Conservation (phyloP, 2,888 invertebrate species). For the Drosophila imparisetae region DNA sequence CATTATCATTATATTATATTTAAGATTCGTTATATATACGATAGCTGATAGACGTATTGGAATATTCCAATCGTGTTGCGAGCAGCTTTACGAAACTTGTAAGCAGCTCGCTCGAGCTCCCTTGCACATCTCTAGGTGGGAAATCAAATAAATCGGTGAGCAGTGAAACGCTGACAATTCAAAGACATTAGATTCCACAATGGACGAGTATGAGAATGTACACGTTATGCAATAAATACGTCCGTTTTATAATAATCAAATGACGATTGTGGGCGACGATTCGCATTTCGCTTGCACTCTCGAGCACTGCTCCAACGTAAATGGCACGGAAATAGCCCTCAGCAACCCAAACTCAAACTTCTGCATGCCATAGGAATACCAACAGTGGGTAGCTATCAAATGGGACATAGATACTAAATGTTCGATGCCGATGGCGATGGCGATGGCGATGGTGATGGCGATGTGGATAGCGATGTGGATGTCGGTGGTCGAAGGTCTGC, state of each 20-base stretch:
- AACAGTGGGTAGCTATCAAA: constrained; percentile 19
- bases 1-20: neutral
- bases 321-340: constrained; percentile 46
- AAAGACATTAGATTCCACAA: constrained; percentile 31
- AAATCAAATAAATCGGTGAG: constrained; percentile 12
- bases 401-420: constrained; percentile 27
- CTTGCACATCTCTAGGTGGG: constrained; percentile 5
- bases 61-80: neutral
- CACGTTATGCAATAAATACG: constrained; percentile 79
- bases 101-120: neutral
- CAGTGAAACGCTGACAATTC: constrained; percentile 43
- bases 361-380: neutral
- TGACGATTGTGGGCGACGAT: constrained; percentile 64
- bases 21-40: neutral
- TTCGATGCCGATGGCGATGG: constrained; percentile 32
- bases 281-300: constrained; percentile 18
- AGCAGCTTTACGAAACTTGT: neutral
- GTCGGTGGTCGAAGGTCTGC: constrained; percentile 13
- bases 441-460: constrained; percentile 20
- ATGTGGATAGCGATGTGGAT: constrained; percentile 11
- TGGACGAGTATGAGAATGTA: constrained; percentile 14
- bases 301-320: constrained; percentile 38
- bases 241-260: constrained; percentile 81
- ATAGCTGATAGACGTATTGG: neutral
- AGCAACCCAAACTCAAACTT: constrained; percentile 3